These are phyloP conservation scores for Dicrurus megarhynchus DNA, from an alignment of 2,113 vertebrate species.

Conservation along the genomic window DNA sequence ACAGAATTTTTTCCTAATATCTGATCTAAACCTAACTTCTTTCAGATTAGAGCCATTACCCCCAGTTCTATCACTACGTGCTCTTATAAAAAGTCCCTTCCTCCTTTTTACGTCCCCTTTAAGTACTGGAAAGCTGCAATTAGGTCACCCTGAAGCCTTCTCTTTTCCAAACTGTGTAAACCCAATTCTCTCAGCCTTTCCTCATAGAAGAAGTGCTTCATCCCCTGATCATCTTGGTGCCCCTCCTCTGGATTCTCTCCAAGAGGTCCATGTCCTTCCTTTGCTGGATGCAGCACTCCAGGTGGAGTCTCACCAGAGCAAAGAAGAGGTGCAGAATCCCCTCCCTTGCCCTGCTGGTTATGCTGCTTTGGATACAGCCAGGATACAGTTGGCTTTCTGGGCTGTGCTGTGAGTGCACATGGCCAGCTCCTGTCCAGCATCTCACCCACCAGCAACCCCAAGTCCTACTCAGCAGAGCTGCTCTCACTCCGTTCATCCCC, in stretches of 20 bases:
- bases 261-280: not conserved
- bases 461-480: not conserved
- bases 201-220: not conserved
- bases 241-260: not conserved
- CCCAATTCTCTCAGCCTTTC: not conserved
- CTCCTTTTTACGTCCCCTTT: not conserved
- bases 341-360: not conserved
- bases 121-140: not conserved
- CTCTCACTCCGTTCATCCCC: not conserved
- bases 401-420: not conserved
- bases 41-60: not conserved
- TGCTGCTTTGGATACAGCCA: accelerated
- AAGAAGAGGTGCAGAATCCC: not conserved
- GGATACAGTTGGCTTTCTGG: not conserved
- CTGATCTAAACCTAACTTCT: not conserved
- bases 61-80: no score
- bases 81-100: not conserved
- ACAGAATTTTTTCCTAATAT: not conserved
- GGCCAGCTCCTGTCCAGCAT: no score
- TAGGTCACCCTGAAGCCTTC: not conserved
- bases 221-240: not conserved
- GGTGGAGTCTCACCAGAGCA: not conserved
- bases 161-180: not conserved
- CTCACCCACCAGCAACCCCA: not conserved
- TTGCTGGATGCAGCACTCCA: not conserved